phyloP scores from a whole-genome alignment of 2,888 invertebrate genomes.

The Caenorhabditis virilis region DNA sequence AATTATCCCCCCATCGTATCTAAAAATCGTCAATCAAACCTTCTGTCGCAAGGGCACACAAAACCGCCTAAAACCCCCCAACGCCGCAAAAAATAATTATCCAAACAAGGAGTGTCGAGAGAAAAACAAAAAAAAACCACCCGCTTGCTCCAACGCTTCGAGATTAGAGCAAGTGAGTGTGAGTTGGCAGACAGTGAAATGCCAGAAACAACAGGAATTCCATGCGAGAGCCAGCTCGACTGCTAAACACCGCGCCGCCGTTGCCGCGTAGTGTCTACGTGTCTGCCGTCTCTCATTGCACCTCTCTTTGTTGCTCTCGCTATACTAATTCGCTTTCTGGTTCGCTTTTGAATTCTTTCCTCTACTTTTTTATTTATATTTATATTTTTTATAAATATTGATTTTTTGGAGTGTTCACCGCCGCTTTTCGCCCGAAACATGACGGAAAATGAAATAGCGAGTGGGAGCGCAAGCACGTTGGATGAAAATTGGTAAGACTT shows the following conservation, averaged over 20 bases:
- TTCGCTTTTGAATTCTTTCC: slow-evolving; percentile 2
- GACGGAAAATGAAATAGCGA: slow-evolving; percentile 6
- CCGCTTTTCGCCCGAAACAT: background rate
- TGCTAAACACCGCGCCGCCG: slow-evolving; percentile 19
- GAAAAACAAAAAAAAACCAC: slow-evolving; percentile 10
- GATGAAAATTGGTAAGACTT: slow-evolving; percentile 40
- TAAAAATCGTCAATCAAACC: no score
- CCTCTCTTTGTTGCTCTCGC: background rate
- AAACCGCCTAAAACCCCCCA: no score
- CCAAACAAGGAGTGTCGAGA: no score
- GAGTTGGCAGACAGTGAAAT: slow-evolving; percentile 1
- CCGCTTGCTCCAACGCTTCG: no score
- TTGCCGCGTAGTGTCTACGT: slow-evolving; percentile 11
- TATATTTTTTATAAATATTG: no score
- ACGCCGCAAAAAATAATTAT: no score
- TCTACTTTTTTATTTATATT: background rate
- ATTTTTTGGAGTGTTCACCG: slow-evolving; percentile 4
- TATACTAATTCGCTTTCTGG: background rate
- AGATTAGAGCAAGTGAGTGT: slow-evolving; percentile 4
- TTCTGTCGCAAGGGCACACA: no score
- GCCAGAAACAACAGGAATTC: background rate
- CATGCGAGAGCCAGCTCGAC: background rate
- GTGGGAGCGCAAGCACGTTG: slow-evolving; percentile 30
- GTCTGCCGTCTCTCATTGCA: background rate
- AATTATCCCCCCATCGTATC: no score